A percentile compares a stretch with the other conserved stretches of the same genome.
Conservation (phyloP, 1,140 invertebrate genomes). For the Zaprionus ghesquierei region DNA sequence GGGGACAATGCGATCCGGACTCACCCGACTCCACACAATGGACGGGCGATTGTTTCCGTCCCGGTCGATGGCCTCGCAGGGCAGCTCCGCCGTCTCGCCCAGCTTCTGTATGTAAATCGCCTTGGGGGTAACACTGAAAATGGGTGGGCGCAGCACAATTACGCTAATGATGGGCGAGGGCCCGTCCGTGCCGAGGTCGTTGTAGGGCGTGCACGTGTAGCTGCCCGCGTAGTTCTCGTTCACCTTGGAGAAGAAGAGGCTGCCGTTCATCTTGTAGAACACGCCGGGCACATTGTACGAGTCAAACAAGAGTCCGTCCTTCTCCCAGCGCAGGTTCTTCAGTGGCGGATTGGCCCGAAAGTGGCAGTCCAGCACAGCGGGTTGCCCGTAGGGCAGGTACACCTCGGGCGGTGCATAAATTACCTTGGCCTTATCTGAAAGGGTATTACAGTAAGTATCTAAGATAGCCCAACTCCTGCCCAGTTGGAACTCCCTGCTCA, state of each 20-base stretch:
- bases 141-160: slow-evolving; percentile 92
- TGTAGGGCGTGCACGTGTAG: slow-evolving; percentile 96
- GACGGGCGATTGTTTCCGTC: slow-evolving; percentile 88
- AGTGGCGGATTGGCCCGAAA: slow-evolving; percentile 96
- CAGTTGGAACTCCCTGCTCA: slow-evolving; percentile 83
- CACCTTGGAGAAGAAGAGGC: slow-evolving; percentile 91
- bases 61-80: slow-evolving; percentile 91
- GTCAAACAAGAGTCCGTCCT: slow-evolving; percentile 95
- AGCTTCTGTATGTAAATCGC: slow-evolving; percentile 91
- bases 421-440: slow-evolving; percentile 94
- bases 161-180: slow-evolving; percentile 93
- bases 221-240: slow-evolving; percentile 90
- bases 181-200: slow-evolving; percentile 92
- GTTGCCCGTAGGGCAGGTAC: slow-evolving; percentile 93
- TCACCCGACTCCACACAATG: slow-evolving; percentile 94
- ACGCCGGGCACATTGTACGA: slow-evolving; percentile 94
- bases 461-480: neutral
- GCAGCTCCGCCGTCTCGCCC: slow-evolving; percentile 91
- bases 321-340: slow-evolving; percentile 96
- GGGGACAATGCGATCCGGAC: slow-evolving; percentile 37
- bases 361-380: slow-evolving; percentile 95
- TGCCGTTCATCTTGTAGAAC: slow-evolving; percentile 93
- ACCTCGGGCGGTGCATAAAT: slow-evolving; percentile 94
- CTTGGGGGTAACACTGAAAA: slow-evolving; percentile 90
- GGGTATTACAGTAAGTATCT: neutral